Conservation (phyloP, 2,797 vertebrate species). For the Xenops minutus region DNA sequence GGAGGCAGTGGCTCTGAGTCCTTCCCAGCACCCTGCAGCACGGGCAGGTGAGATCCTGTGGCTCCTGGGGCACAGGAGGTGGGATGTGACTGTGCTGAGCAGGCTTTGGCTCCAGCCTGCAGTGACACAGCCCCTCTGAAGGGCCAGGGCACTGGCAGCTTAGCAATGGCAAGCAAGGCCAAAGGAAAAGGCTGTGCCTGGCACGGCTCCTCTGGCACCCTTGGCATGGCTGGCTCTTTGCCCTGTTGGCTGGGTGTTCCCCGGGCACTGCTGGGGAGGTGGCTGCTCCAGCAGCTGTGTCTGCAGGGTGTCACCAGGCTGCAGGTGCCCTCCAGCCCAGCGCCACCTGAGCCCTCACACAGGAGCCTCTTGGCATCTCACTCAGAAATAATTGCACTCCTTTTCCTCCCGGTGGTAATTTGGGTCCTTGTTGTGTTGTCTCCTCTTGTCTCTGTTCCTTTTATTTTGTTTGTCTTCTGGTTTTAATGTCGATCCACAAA, state of each 20-base stretch:
- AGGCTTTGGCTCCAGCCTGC: background rate
- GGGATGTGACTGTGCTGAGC: too few species aligned
- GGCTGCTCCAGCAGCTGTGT: background rate
- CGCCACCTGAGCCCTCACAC: background rate
- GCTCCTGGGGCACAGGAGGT: too few species aligned
- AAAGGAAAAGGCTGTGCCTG: background rate
- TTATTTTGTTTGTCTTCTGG: background rate
- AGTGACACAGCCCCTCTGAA: background rate
- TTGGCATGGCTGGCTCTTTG: background rate
- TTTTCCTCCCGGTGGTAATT: background rate
- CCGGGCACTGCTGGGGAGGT: too few species aligned
- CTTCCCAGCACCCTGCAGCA: background rate
- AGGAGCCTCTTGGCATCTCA: background rate
- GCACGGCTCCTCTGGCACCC: fast-evolving
- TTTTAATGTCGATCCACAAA: background rate
- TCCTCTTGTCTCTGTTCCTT: background rate
- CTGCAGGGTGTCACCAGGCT: background rate
- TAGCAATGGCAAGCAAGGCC: background rate
- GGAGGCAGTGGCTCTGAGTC: background rate
- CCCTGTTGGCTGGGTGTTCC: background rate
- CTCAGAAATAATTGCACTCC: background rate
- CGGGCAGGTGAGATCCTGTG: background rate
- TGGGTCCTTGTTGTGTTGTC: background rate
- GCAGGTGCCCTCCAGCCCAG: background rate
- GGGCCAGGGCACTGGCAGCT: background rate